Conservation (phyloP, 2,888 invertebrate genomes). For the Aricia artaxerxes region DNA sequence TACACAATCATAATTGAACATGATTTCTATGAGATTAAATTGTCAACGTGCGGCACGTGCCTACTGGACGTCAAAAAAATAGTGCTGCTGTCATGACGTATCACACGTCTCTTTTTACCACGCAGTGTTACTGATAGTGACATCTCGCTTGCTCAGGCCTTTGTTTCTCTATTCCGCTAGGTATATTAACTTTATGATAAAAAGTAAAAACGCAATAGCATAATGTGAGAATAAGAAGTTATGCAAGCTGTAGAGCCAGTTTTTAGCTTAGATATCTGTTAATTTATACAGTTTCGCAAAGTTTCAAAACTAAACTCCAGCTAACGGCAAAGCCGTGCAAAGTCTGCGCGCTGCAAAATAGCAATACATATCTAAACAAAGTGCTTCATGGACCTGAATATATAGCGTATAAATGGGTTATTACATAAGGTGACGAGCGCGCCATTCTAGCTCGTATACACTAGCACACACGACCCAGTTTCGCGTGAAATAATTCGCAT, state of each 20-base stretch:
- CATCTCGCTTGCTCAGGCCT: too few species aligned
- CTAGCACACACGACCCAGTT: constrained; percentile 53
- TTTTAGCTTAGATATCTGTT: not conserved
- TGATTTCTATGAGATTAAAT: too few species aligned
- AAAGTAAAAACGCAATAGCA: not conserved
- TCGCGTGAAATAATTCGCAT: constrained; percentile 60
- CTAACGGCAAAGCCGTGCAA: not conserved
- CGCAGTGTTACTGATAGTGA: too few species aligned
- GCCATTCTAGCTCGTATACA: constrained; percentile 30
- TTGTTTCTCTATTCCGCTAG: too few species aligned
- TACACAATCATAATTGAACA: too few species aligned
- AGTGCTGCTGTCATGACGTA: too few species aligned
- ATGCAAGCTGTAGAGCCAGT: not conserved
- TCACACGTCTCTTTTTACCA: too few species aligned
- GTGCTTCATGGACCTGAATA: constrained; percentile 22
- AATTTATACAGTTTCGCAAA: not conserved
- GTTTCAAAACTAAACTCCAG: not conserved
- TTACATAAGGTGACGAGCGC: constrained; percentile 31
- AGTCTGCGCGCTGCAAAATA: constrained; percentile 6
- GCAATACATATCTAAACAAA: constrained; percentile 28
- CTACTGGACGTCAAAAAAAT: too few species aligned
- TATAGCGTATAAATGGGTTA: constrained; percentile 30
- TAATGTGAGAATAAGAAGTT: not conserved
- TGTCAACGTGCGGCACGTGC: too few species aligned
- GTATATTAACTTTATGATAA: too few species aligned